Evolutionary conservation across 1,140 invertebrate genomes (phyloP).

Genomic region (Drosophila sproati): DNA sequence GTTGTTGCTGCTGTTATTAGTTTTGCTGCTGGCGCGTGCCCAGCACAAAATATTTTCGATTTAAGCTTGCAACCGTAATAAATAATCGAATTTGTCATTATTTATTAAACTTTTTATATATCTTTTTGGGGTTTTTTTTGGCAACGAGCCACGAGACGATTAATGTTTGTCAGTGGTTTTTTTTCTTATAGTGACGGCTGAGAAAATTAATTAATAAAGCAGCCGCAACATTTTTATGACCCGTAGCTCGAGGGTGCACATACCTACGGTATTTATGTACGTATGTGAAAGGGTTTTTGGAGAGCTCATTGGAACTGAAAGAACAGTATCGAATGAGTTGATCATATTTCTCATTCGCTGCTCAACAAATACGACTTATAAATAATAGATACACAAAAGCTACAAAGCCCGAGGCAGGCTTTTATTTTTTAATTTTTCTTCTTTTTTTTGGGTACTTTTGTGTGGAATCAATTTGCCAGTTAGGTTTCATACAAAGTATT

Average conservation of each 20-base stretch:
- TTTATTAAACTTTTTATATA: slow-evolving; percentile 13
- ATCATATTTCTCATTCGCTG: too few relatives aligned
- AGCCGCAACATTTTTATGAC: slow-evolving; percentile 18
- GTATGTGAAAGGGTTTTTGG: too few relatives aligned
- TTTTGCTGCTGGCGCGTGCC: slow-evolving; percentile 17
- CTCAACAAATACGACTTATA: too few relatives aligned
- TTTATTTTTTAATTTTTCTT: neutral
- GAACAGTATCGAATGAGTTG: too few relatives aligned
- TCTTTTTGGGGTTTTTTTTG: too few relatives aligned
- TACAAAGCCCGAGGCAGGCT: neutral
- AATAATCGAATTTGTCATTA: slow-evolving; percentile 23
- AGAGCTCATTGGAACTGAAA: too few relatives aligned
- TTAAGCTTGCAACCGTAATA: neutral
- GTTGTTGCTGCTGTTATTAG: too few relatives aligned
- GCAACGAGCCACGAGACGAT: slow-evolving; percentile 14
- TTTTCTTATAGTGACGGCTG: slow-evolving; percentile 26
- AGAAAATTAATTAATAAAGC: slow-evolving; percentile 37
- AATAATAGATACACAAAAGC: neutral
- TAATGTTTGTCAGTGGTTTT: slow-evolving; percentile 20
- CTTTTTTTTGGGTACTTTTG: too few relatives aligned
- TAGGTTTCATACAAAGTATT: slow-evolving; percentile 6
- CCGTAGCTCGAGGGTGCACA: slow-evolving; percentile 22
- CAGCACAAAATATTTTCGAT: slow-evolving; percentile 5
- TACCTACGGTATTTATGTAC: neutral
- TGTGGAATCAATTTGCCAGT: slow-evolving; percentile 11